Base-by-base conservation (phyloP, 2,797 vertebrate species). In the Lycodopsis pacificus region DNA sequence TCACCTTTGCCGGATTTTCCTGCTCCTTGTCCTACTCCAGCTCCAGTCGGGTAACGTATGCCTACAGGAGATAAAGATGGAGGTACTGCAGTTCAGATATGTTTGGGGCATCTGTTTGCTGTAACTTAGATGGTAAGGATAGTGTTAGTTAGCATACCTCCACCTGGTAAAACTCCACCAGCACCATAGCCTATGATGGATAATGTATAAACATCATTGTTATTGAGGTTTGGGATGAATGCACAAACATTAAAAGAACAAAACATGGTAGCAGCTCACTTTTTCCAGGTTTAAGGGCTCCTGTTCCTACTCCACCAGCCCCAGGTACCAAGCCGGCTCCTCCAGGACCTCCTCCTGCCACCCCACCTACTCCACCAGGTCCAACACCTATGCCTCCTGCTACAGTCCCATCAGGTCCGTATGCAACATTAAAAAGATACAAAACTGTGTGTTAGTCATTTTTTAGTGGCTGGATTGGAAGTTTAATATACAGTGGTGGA, bases 1-100 rank as follows among this genome's bases (percentile, higher is more conserved):
- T 7, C 84, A 95, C 94, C 91, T 94, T 94, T 96, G 54, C 92
- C 89, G 75, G 80, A 76, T 90, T 95, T 95, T 65, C 73, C 88
- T 34, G 72, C 30, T 69, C 90, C 93, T 42, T 86, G 88, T 84
- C 90, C 85, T n/a, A 90, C 83, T 88, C 93, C 92, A 68, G 93
- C 90, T 77, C 94, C 93, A 81, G 71, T 92, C 0, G 94, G 91
- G 72, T 91, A 95, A 58, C 91, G 91, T 64, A 91, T 5, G 44
- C 94, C 95, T 96, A 71, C 53, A 10, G 65, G 48, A 65, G 49
- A 54, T 51, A 70, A 42, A 58, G 25, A 54, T 2, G 51, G 1
- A 58, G 8, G 38, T 27, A 20, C 1, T 54, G 7, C 6, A 38
- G n/a, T 65, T 17, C 25, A 42, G 11, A 14, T 63, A 38, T 48